Evolutionary conservation across 2,113 vertebrate genomes (phyloP), one percentile per base, ranked within the genome.

Genomic region (Sinocyclocheilus anshuiensis): DNA sequence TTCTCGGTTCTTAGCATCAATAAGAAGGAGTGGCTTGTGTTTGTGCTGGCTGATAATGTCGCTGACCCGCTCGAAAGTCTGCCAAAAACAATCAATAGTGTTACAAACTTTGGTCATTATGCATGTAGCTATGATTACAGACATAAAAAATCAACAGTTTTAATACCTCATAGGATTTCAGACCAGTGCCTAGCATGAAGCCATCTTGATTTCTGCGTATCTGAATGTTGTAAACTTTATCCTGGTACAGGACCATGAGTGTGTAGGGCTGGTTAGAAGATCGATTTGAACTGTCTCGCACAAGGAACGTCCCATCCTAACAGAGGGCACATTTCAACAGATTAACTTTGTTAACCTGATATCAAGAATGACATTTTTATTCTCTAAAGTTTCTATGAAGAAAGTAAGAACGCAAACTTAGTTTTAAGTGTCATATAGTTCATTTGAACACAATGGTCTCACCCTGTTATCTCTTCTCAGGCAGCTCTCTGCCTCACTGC

Each of bases 151-250:
- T 79, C 45, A 67, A 4, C 12, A 6, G 20, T 18, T 72, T 77
- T 0, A 75, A 76, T 95, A 99, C 98, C 97, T 99, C 98, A 86
- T 95, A 96, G 86, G 93, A 94, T 90, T 97, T 97, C 77, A 97
- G 94, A 86, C 96, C 95, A 0, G 97, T 99, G 86, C 98, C 98
- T 91, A 99, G 89, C 87, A 96, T 89, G 75, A 96, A 99, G 0
- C 94, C 74, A 4, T 96, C 90, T 7, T 92, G 89, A n/a, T 96
- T 85, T 81, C 95, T 96, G 3, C 97, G 93, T 88, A 99, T 98
- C 94, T 98, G 97, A 91, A 99, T 96, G 90, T 99, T 99, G 93
- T 95, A 99, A 59, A 99, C 98, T 90, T 99, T 99, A 39, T 95
- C 91, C 93, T 96, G 96, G 94, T 97, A 98, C 81, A 97, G 88